Base-by-base conservation (phyloP, 2,113 vertebrate genomes). In the Sinocyclocheilus anophthalmus region DNA sequence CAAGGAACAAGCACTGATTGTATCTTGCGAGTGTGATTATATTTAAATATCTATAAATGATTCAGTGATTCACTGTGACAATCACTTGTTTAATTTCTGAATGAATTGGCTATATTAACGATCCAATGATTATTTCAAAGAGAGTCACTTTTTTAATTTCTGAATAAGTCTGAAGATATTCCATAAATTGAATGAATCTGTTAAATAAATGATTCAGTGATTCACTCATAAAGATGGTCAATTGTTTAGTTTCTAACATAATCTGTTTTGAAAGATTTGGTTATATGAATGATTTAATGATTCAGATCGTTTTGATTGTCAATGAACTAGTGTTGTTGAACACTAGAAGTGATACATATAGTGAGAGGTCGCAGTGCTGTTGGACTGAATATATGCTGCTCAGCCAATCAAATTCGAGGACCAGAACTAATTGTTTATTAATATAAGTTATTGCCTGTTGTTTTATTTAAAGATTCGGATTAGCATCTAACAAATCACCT, bases 401-500 rank as follows among this genome's bases (percentile, higher is more conserved):
- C 9, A 18, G 18, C 16, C 65, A 37, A 69, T 69, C 65, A 37
- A 10, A 70, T 70, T 20, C 4, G 7, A 39, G 33, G 67, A 4
- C 30, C 33, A 5, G 67, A 70, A 69, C 7, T 72, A 72, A 39
- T 9, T 72, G 30, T 37, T 69, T 1, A 37, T 37, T 12, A 39
- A 42, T 42, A 70, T 39, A 4, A 18, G 18, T 5, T 39, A 42
- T 45, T 42, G 6, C 7, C 53, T 18, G 4, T 20, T n/a, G 69
- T 39, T 75, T 84, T 73, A 76, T 70, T 24, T 67, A 37, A 16
- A 10, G 53, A 11, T 22, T 42, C 12, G 30, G 13, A 42, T 73
- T 30, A 45, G 77, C 30, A 16, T 86, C 24, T 76, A 50, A 81
- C 57, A 55, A 63, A 86, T 48, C 55, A 33, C 70, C 22, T 26